Percentiles rank a stretch among this genome's conserved stretches.
phyloP scores from a whole-genome alignment of 2,113 vertebrate species.

The Notechis scutatus region DNA sequence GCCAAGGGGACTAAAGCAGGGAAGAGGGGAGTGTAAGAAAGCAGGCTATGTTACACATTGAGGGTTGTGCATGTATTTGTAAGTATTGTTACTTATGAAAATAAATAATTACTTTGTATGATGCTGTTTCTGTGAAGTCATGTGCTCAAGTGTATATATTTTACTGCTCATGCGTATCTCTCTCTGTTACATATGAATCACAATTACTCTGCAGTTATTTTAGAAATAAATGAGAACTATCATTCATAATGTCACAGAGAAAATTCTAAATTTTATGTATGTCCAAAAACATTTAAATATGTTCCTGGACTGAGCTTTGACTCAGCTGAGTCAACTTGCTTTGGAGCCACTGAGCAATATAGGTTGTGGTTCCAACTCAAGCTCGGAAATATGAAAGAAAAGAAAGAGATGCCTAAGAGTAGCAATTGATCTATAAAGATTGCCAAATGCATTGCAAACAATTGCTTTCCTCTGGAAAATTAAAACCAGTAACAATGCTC shows the following conservation, averaged over 20 bases:
- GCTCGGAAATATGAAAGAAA: background rate
- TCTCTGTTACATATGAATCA: background rate
- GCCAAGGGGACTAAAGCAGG: background rate
- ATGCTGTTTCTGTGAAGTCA: background rate
- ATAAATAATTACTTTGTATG: background rate
- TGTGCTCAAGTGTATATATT: background rate
- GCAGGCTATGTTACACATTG: background rate
- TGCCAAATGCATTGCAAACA: background rate
- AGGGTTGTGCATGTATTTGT: background rate
- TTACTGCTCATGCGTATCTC: background rate
- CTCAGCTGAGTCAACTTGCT: background rate
- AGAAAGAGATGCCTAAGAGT: background rate
- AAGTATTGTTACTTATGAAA: background rate
- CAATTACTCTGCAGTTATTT: background rate
- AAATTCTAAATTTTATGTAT: background rate
- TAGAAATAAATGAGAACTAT: background rate
- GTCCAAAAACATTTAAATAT: background rate
- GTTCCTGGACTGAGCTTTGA: background rate
- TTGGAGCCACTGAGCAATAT: background rate
- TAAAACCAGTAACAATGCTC: background rate
- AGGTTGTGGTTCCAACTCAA: background rate
- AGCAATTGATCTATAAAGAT: background rate
- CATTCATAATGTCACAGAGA: background rate
- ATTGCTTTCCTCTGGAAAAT: background rate
- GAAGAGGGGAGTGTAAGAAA: background rate